Conservation (phyloP, 2,888 invertebrate species). For the Ormyrus thymus region DNA sequence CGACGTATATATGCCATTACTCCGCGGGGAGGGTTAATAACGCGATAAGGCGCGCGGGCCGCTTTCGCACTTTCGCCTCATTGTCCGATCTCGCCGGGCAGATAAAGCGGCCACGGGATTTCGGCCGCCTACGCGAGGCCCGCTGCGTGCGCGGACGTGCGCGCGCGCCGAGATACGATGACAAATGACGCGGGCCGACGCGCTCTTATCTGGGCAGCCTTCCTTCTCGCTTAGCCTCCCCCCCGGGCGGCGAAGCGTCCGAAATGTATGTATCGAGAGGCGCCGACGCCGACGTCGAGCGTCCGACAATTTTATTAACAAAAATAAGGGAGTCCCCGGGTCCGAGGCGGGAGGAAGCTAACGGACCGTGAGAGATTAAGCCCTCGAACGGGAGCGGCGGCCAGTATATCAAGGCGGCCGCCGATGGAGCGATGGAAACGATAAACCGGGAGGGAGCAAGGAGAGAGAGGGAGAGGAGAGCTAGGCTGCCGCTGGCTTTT, state of each 20-base stretch:
- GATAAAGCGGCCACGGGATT: slow-evolving; percentile 59
- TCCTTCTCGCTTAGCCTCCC: not conserved
- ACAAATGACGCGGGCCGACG: slow-evolving; percentile 60
- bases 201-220: not conserved
- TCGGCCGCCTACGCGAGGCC: slow-evolving; percentile 60
- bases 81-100: slow-evolving; percentile 69
- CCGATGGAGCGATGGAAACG: slow-evolving; percentile 69
- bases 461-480: too few relatives aligned
- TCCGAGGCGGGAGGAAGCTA: slow-evolving; percentile 62
- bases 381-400: slow-evolving; percentile 64
- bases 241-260: too few relatives aligned
- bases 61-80: slow-evolving; percentile 63
- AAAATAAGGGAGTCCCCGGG: too few relatives aligned
- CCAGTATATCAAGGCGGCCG: slow-evolving; percentile 73
- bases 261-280: not conserved
- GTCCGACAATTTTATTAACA: too few relatives aligned
- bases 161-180: slow-evolving; percentile 61
- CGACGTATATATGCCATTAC: slow-evolving; percentile 68
- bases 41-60: slow-evolving; percentile 49
- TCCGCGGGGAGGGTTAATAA: slow-evolving; percentile 57
- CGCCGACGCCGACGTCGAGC: too few relatives aligned
- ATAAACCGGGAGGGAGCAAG: too few relatives aligned
- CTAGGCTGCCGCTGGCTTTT: too few relatives aligned
- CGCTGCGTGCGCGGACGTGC: slow-evolving; percentile 45
- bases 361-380: slow-evolving; percentile 75